Evolutionary conservation across 2,113 vertebrate species (phyloP).

Genomic region (Hippotragus niger): DNA sequence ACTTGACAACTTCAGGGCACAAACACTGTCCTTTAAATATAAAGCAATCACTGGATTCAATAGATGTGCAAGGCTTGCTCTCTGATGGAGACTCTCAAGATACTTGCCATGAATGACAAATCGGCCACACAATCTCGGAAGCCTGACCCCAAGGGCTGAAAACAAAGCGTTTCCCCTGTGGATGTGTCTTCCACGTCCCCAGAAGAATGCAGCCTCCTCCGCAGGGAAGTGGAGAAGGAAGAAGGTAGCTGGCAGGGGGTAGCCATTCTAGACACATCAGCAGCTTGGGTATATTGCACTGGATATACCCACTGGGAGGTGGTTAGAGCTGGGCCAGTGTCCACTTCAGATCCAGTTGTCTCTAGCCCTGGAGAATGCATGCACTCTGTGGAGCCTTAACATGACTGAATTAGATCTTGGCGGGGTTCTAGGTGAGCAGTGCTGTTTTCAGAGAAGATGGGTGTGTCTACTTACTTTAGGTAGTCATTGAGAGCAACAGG

Average conservation of each 20-base stretch:
- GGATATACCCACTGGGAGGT: neutral
- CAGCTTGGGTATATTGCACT: neutral
- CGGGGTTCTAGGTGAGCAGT: neutral
- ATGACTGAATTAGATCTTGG: neutral
- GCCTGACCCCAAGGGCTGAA: neutral
- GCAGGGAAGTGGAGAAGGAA: neutral
- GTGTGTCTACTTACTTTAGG: neutral
- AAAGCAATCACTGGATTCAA: neutral
- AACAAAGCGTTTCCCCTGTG: neutral
- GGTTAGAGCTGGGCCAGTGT: neutral
- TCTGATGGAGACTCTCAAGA: neutral
- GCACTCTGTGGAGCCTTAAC: neutral
- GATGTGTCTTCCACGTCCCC: neutral
- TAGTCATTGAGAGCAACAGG: neutral
- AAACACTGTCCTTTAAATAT: neutral
- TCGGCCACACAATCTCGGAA: neutral
- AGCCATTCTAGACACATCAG: neutral
- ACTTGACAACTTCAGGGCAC: neutral
- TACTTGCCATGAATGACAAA: neutral
- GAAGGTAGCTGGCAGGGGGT: neutral
- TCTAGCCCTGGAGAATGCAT: neutral
- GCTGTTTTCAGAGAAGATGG: neutral
- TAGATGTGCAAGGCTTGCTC: neutral
- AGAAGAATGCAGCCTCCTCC: neutral
- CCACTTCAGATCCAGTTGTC: neutral